Base-by-base conservation (phyloP, 2,797 vertebrate genomes). In the Pseudocheirus occidentalis region DNA sequence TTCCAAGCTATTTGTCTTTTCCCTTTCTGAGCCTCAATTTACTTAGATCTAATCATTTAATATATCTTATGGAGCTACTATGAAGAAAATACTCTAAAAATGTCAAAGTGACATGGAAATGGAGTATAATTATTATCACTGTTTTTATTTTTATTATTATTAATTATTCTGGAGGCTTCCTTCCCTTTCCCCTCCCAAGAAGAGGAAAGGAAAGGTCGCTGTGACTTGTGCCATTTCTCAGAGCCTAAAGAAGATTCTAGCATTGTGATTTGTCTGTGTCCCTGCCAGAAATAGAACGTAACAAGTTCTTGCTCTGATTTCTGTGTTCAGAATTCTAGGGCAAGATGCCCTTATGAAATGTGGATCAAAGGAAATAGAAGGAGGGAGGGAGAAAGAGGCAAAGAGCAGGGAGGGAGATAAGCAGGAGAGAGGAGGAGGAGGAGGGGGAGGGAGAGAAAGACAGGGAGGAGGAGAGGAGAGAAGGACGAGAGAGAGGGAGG, bases 201-300 rank as follows among this genome's bases (percentile, higher is more conserved):
- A 6, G 57, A 92, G 94, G 14, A 92, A n/a, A 31, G 90, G 58
- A 92, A 52, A 91, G 93, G 95, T 92, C 91, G 90, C 90, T 52
- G 95, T 94, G 95, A 92, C 93, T 59, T 7, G 91, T 90, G 73
- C 94, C 40, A 14, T 54, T 93, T 97, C 95, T 95, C 94, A 66
- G 81, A 92, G 90, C 91, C 94, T 92, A 50, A 92, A 93, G 96
- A 93, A 95, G 24, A 81, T 55, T 95, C 95, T 94, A 96, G 97
- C 31, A 5, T 91, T 91, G 58, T 13, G 46, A 87, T 93, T 94
- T 92, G 93, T 93, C 97, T 96, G 96, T 97, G 96, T 96, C 95
- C 87, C 92, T 90, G 94, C 97, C 96, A 97, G 97, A 97, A 98
- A 97, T 96, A 98, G 97, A 94, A 95, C 4, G 40, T 28, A 7